These are phyloP conservation scores for Mimumesa dahlbomi DNA, from an alignment of 2,888 invertebrate species.

Conservation along the genomic window DNA sequence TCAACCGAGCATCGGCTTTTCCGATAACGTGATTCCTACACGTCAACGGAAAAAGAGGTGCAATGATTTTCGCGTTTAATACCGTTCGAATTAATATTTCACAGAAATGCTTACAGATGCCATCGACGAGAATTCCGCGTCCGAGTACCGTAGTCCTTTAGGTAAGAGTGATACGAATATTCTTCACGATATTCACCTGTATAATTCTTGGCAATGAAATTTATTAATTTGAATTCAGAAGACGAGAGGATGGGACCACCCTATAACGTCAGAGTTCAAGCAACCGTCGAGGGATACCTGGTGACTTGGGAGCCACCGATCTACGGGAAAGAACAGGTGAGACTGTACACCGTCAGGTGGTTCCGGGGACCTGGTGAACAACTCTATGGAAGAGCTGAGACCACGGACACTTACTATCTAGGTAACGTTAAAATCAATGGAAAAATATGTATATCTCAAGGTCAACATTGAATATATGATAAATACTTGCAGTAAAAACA, in stretches of 20 bases:
- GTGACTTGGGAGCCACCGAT: constrained; percentile 88
- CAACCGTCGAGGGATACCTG: constrained; percentile 88
- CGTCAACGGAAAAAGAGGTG: too few species aligned
- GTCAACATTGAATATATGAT: background rate
- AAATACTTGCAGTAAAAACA: constrained; percentile 83
- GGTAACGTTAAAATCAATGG: constrained; percentile 70
- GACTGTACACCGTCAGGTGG: constrained; percentile 87
- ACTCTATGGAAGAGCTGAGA: constrained; percentile 86
- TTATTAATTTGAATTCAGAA: constrained; percentile 42
- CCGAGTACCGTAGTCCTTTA: constrained; percentile 71
- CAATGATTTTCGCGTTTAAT: too few species aligned
- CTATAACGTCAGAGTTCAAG: constrained; percentile 86
- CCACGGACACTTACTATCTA: constrained; percentile 86
- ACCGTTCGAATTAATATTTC: too few species aligned
- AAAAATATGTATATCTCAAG: background rate
- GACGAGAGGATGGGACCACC: constrained; percentile 83
- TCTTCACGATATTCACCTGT: background rate
- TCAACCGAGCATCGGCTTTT: too few species aligned
- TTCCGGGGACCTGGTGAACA: constrained; percentile 84
- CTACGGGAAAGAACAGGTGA: constrained; percentile 82
- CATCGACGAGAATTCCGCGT: constrained; percentile 70
- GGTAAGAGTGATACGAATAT: constrained; percentile 52
- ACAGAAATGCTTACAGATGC: too few species aligned
- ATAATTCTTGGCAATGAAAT: too few species aligned
- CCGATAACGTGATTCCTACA: too few species aligned